A percentile compares a stretch with the other conserved stretches of the same genome.
These are phyloP conservation scores for Biston betularia DNA, from an alignment of 2,888 invertebrate genomes.

Conservation along the genomic window DNA sequence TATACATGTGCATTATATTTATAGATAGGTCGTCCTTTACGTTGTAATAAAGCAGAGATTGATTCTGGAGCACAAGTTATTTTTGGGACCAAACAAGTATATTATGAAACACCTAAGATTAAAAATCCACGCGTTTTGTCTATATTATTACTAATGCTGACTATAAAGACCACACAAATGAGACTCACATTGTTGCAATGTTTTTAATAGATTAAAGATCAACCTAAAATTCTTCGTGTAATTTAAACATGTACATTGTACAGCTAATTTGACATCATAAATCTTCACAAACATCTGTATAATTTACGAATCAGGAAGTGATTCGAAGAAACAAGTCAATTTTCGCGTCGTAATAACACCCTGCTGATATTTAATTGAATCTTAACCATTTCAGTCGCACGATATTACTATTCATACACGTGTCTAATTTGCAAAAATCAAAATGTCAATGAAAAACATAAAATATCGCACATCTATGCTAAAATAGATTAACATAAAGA, in stretches of 20 bases:
- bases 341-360: conserved; percentile 31
- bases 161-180: conserved; percentile 5
- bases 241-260: conserved; percentile 11
- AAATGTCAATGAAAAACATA: conserved; percentile 26
- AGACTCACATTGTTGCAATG: conserved; percentile 2
- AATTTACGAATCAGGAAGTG: conserved; percentile 40
- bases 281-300: conserved; percentile 38
- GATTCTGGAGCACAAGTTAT: too few relatives aligned
- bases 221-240: conserved; percentile 3
- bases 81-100: too few relatives aligned
- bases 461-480: conserved; percentile 13
- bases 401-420: background rate
- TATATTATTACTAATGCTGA: too few relatives aligned
- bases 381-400: conserved; percentile 6
- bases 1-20: too few relatives aligned
- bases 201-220: background rate
- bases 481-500: conserved; percentile 15
- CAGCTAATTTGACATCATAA: conserved; percentile 41
- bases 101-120: too few relatives aligned
- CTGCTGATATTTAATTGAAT: conserved; percentile 20
- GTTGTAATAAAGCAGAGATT: too few relatives aligned
- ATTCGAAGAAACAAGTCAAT: conserved; percentile 32
- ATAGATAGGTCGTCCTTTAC: too few relatives aligned
- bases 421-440: conserved; percentile 9
- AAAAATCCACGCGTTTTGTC: too few relatives aligned